These are phyloP conservation scores for Rugalucina vietnamica DNA, from an alignment of 2,888 invertebrate genomes.

Conservation along the genomic window DNA sequence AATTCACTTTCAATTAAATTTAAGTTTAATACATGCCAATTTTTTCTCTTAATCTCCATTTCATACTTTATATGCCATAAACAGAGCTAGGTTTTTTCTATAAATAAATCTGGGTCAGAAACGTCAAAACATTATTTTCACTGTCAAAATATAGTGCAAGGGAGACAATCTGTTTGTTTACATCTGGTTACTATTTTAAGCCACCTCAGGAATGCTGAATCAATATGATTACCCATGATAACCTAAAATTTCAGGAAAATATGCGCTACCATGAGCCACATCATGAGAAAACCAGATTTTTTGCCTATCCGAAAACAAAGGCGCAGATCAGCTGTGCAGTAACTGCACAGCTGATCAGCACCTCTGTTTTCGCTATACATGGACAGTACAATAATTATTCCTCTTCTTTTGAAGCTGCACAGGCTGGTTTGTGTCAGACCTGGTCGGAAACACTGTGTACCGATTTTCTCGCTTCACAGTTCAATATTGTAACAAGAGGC, in stretches of 20 bases:
- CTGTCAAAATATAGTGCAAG: neutral
- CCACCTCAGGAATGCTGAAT: neutral
- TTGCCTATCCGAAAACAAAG: neutral
- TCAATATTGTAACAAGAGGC: too few species aligned
- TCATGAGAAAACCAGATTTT: neutral
- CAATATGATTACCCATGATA: too few species aligned
- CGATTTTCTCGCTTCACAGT: too few species aligned
- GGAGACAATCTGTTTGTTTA: neutral
- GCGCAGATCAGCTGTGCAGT: neutral
- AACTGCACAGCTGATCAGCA: neutral
- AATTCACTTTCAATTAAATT: neutral
- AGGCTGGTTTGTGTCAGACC: too few species aligned
- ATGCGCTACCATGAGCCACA: neutral
- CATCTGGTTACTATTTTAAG: neutral
- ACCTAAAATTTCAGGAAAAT: neutral
- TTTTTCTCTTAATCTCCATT: neutral
- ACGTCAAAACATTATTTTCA: neutral
- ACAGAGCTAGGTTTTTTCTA: conserved; percentile 4
- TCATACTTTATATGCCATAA: neutral
- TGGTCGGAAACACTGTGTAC: too few species aligned
- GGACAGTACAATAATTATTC: too few species aligned
- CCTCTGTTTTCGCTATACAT: neutral
- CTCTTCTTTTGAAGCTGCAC: too few species aligned
- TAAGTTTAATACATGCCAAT: neutral
- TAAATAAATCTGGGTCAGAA: conserved; percentile 5